Percentiles rank a stretch among this genome's conserved stretches.
Evolutionary conservation across 1,140 invertebrate genomes (phyloP).

Genomic region (Pentalonia nigronervosa): DNA sequence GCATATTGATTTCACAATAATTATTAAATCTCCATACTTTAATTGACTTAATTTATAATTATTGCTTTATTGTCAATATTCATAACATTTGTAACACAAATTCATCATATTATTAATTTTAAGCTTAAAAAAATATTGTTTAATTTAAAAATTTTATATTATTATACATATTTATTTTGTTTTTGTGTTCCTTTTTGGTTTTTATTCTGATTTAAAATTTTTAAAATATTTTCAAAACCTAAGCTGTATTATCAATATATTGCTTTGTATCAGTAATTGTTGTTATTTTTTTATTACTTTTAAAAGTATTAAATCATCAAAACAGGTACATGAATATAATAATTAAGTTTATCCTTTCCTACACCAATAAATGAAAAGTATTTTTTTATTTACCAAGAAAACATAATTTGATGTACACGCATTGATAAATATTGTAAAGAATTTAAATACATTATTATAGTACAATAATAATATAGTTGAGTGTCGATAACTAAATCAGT

Average conservation of each 20-base stretch:
- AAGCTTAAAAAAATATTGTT: constrained; percentile 43
- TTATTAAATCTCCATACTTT: background rate
- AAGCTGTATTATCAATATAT: constrained; percentile 53
- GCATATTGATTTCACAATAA: background rate
- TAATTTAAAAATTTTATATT: constrained; percentile 33
- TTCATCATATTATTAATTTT: constrained; percentile 39
- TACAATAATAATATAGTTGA: too few relatives aligned
- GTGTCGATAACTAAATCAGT: too few relatives aligned
- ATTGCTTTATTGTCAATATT: background rate
- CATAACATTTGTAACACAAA: constrained; percentile 41
- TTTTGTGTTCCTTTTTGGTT: constrained; percentile 41
- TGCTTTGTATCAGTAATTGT: constrained; percentile 32
- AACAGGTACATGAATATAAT: too few relatives aligned
- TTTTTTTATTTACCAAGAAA: too few relatives aligned
- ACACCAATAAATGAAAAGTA: too few relatives aligned
- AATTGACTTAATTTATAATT: constrained; percentile 28
- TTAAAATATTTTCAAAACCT: constrained; percentile 32
- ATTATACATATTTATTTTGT: constrained; percentile 52
- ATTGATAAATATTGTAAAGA: too few relatives aligned
- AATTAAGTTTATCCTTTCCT: too few relatives aligned
- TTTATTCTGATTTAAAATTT: constrained; percentile 48
- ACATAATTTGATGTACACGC: too few relatives aligned
- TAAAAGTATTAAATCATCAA: too few relatives aligned
- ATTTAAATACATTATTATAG: too few relatives aligned
- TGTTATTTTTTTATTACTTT: constrained; percentile 6